These are phyloP conservation scores for Mythimna pallens DNA, from an alignment of 2,888 invertebrate species.

Conservation along the genomic window DNA sequence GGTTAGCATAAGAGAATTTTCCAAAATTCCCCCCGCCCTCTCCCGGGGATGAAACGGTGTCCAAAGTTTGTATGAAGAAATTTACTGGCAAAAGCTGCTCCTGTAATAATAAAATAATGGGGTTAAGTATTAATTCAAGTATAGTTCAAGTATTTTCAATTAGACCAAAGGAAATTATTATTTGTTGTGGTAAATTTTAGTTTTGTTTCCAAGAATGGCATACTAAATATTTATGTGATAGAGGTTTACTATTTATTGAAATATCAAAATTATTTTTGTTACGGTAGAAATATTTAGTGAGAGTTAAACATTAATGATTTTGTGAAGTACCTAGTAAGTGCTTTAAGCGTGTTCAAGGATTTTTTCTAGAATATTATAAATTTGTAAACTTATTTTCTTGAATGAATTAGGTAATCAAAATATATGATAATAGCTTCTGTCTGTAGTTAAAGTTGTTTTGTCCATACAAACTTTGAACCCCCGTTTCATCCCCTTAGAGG, in stretches of 20 bases:
- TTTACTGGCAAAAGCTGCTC: no score
- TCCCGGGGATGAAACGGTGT: no score
- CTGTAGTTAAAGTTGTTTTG: no score
- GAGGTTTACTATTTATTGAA: background rate
- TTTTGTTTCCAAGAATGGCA: background rate
- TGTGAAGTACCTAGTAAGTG: background rate
- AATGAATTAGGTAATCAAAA: no score
- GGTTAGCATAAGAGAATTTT: no score
- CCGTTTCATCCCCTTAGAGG: no score
- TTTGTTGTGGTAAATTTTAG: background rate
- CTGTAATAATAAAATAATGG: slow-evolving; percentile 1
- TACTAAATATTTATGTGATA: slow-evolving; percentile 4
- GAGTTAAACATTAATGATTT: background rate
- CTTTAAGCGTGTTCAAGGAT: background rate
- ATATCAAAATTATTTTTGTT: slow-evolving; percentile 3
- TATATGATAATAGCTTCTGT: no score
- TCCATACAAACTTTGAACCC: no score
- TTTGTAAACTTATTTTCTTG: no score
- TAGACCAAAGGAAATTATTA: slow-evolving; percentile 3
- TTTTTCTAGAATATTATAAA: no score
- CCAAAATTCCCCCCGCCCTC: no score
- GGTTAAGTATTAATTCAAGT: slow-evolving; percentile 4
- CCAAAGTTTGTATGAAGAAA: no score
- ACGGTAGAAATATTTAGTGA: background rate
- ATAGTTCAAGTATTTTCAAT: slow-evolving; percentile 9